A percentile compares a stretch with the other conserved stretches of the same genome.
Evolutionary conservation across 1,140 invertebrate species (phyloP).

Genomic region (Drosophila kanapiae): DNA sequence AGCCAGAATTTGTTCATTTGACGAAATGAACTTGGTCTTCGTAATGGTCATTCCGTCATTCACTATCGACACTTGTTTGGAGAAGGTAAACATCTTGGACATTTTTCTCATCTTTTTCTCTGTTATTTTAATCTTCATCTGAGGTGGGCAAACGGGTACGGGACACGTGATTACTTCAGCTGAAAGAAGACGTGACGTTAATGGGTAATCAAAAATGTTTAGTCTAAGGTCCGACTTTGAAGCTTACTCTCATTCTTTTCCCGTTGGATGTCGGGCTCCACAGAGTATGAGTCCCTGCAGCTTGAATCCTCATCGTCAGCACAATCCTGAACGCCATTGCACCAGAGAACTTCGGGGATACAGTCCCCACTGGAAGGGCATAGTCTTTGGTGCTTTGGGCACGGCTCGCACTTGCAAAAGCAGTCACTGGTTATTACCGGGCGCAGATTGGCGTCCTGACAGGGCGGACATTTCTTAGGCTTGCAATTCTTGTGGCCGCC

Average conservation of each 20-base stretch:
- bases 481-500: slow-evolving; percentile 89
- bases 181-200: slow-evolving; percentile 5
- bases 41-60: slow-evolving; percentile 72
- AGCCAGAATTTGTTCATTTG: slow-evolving; percentile 64
- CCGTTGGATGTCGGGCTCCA: slow-evolving; percentile 46
- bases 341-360: slow-evolving; percentile 90
- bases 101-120: slow-evolving; percentile 78
- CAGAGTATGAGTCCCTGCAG: slow-evolving; percentile 86
- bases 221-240: background rate
- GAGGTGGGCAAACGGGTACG: slow-evolving; percentile 87
- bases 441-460: slow-evolving; percentile 86
- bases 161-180: slow-evolving; percentile 83
- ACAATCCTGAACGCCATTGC: slow-evolving; percentile 93
- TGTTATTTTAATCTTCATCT: slow-evolving; percentile 86
- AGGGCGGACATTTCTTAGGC: slow-evolving; percentile 89
- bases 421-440: slow-evolving; percentile 86
- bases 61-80: slow-evolving; percentile 69
- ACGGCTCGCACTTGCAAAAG: slow-evolving; percentile 91
- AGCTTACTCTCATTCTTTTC: slow-evolving; percentile 68
- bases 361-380: slow-evolving; percentile 92
- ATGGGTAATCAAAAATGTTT: too few relatives aligned
- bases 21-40: slow-evolving; percentile 75
- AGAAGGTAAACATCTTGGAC: slow-evolving; percentile 82
- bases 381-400: slow-evolving; percentile 87
- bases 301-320: slow-evolving; percentile 91